Base-by-base conservation (phyloP, 2,888 invertebrate genomes). In the Drosophila testacea region DNA sequence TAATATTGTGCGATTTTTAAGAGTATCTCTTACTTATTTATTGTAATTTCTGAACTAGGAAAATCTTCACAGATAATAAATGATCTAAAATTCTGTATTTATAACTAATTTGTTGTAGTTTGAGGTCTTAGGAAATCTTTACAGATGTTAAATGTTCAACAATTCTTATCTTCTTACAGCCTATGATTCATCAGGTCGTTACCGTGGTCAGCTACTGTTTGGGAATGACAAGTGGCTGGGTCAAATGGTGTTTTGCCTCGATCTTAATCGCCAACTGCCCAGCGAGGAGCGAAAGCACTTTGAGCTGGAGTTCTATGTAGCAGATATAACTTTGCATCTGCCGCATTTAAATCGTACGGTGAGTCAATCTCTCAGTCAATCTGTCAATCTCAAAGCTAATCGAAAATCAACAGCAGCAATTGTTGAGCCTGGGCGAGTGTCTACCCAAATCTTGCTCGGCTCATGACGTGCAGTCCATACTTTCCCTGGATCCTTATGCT, bases 171-270 rank as follows among this genome's bases (percentile, higher is more conserved):
- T 39, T n/a, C 11, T 46, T 34, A 1, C 62, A 97, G 96, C 96
- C 92, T 95, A 94, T 86, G 97, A 97, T 90, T 95, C 96, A 0
- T 96, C 96, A 6, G 96, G 96, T 44, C 95, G 95, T 77, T 97
- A 97, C 93, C 95, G 95, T 11, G 94, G 96, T 9, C 96, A 96
- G 90, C 94, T 96, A 81, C 93, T 96, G 83, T 96, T 96, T 87
- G 96, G 96, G 16, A 96, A 96, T 91, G 96, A 96, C 91, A 96
- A 95, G 92, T 97, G 96, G 96, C 92, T 96, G 85, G 97, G 97
- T 4, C 96, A 96, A 51, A 93, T 94, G 76, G 93, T 94, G 51
- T 94, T 95, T 42, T 97, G 97, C 90, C 90, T 92, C 28, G 96
- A 96, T 89, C 93, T 93, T 2, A 92, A 92, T 64, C 80, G 84